phyloP scores from a whole-genome alignment of 2,797 vertebrate genomes.

The Peromyscus attwateri region DNA sequence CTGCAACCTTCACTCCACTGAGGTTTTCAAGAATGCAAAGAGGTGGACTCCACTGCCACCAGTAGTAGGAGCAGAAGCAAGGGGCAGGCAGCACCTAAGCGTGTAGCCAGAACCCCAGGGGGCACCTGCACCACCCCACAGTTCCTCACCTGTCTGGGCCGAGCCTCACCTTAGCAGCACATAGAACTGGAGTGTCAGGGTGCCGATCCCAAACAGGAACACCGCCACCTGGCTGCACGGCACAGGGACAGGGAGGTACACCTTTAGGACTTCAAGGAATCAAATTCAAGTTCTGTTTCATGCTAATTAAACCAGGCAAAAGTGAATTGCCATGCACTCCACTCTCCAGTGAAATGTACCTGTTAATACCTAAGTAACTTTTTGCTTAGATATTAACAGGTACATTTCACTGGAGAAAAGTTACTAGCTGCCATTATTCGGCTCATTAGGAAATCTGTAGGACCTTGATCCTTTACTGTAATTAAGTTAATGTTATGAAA shows the following conservation, averaged over 20 bases:
- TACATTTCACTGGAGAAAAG: too few relatives aligned
- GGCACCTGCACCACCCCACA: not conserved
- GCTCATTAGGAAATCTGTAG: not conserved
- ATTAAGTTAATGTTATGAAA: not conserved
- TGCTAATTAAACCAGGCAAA: not conserved
- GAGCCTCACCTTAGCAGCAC: constrained; percentile 78
- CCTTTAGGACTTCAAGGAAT: not conserved
- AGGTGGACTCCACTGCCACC: not conserved
- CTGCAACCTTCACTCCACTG: not conserved
- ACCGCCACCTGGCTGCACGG: constrained; percentile 67
- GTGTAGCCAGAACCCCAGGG: not conserved
- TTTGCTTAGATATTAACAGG: too few relatives aligned
- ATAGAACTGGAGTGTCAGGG: constrained; percentile 74
- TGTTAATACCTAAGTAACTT: not conserved
- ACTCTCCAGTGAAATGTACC: not conserved
- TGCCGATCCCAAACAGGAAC: constrained; percentile 17
- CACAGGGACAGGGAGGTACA: not conserved
- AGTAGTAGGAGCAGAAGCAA: not conserved
- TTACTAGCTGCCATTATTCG: not conserved
- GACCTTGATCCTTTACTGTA: not conserved
- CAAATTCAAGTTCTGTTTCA: constrained; percentile 25
- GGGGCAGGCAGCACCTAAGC: constrained; percentile 67
- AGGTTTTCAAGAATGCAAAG: constrained; percentile 39
- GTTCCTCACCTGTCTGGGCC: not conserved
- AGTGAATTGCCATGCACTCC: not conserved